Conservation (phyloP, 2,888 invertebrate species). For the Chrysodeixis includens region DNA sequence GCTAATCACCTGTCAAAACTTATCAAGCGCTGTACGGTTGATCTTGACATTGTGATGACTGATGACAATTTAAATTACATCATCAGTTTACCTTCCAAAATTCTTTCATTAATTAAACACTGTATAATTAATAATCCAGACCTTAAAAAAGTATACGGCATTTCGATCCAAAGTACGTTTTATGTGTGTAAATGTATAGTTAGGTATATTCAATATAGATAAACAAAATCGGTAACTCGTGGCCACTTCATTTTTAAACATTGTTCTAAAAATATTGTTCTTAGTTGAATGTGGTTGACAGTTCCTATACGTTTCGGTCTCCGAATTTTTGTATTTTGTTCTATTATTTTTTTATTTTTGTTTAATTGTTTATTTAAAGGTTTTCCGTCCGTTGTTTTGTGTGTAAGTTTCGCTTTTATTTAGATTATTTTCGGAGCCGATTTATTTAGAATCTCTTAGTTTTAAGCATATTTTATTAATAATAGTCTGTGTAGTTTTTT, state of each 20-base stretch:
- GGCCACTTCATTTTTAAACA: constrained; percentile 71
- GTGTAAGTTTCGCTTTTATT: constrained; percentile 48
- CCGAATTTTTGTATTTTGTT: constrained; percentile 41
- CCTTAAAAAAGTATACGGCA: constrained; percentile 56
- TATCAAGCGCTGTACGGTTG: no score
- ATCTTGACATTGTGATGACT: no score
- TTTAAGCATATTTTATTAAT: constrained; percentile 25
- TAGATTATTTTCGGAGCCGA: constrained; percentile 37
- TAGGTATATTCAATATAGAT: constrained; percentile 62
- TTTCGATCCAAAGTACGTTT: constrained; percentile 62
- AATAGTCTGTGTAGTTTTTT: neutral
- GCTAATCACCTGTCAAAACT: no score
- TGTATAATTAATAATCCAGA: constrained; percentile 29
- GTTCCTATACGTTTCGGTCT: constrained; percentile 79
- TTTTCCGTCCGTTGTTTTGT: constrained; percentile 69
- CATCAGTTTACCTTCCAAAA: no score
- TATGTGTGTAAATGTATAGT: constrained; percentile 69
- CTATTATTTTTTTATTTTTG: constrained; percentile 43
- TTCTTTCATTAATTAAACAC: neutral
- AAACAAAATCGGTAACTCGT: constrained; percentile 66
- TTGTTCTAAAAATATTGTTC: constrained; percentile 50
- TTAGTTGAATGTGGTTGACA: constrained; percentile 80
- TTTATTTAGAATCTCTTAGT: constrained; percentile 36
- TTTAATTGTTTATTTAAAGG: no score
- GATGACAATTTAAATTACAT: no score